These are phyloP conservation scores for Dynastes maya DNA, from an alignment of 2,888 invertebrate genomes.

Conservation along the genomic window DNA sequence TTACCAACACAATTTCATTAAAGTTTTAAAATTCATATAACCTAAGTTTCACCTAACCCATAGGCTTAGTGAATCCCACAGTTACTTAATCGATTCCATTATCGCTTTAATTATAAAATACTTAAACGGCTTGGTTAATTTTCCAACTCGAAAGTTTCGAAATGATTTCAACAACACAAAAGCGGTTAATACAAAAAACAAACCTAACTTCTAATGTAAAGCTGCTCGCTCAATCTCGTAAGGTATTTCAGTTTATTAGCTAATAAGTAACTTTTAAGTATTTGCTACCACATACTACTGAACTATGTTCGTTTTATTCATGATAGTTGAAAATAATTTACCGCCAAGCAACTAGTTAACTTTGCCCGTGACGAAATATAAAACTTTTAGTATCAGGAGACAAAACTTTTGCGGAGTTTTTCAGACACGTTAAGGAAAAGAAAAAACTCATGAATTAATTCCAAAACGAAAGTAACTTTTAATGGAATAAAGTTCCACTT, in stretches of 20 bases:
- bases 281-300: neutral
- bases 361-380: neutral
- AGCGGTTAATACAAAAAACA: neutral
- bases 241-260: neutral
- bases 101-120: neutral
- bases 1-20: neutral
- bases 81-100: neutral
- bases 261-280: neutral
- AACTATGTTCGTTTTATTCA: neutral
- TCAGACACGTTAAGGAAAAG: constrained; percentile 3
- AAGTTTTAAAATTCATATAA: neutral
- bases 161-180: neutral
- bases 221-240: neutral
- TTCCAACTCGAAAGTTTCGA: neutral
- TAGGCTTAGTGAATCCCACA: neutral
- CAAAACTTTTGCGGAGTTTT: constrained; percentile 7
- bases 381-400: constrained; percentile 5
- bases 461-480: constrained; percentile 2
- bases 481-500: constrained; percentile 15
- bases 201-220: neutral
- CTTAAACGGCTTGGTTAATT: neutral
- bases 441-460: constrained; percentile 16
- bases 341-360: neutral
- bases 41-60: neutral
- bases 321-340: constrained; percentile 3